These are phyloP conservation scores for Aphis gossypii DNA, from an alignment of 1,140 invertebrate genomes.

Conservation along the genomic window DNA sequence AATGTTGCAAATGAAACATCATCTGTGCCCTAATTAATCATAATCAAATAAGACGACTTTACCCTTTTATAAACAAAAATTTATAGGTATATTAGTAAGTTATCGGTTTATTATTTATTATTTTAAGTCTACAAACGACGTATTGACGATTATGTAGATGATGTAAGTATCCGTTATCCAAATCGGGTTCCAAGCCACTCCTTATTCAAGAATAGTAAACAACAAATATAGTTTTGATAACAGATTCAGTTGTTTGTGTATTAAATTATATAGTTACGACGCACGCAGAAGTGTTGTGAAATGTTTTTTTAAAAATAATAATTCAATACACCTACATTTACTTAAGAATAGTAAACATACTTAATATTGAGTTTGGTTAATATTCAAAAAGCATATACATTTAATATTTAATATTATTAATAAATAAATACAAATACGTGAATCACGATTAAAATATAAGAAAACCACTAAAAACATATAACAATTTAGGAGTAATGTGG, in stretches of 20 bases:
- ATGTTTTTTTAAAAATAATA: not conserved
- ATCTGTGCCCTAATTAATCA: not conserved
- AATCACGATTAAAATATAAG: not conserved
- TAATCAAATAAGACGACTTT: not conserved
- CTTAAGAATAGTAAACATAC: not conserved
- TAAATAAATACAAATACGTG: too few species aligned
- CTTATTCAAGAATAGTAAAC: constrained; percentile 6
- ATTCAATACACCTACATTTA: not conserved
- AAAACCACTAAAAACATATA: not conserved
- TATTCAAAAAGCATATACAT: not conserved
- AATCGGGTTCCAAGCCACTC: not conserved
- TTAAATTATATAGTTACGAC: not conserved
- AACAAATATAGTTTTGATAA: constrained; percentile 34
- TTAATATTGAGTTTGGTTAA: not conserved
- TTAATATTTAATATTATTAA: not conserved
- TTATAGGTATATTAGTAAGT: not conserved
- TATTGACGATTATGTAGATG: not conserved
- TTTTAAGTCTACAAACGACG: not conserved
- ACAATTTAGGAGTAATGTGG: not conserved
- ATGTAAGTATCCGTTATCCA: not conserved
- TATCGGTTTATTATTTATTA: not conserved
- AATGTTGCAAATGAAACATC: too few species aligned
- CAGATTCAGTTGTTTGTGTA: constrained; percentile 11
- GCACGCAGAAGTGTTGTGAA: not conserved
- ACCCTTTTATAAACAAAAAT: not conserved